Conservation (phyloP, 2,113 vertebrate species). For the Trematocara macrostoma region DNA sequence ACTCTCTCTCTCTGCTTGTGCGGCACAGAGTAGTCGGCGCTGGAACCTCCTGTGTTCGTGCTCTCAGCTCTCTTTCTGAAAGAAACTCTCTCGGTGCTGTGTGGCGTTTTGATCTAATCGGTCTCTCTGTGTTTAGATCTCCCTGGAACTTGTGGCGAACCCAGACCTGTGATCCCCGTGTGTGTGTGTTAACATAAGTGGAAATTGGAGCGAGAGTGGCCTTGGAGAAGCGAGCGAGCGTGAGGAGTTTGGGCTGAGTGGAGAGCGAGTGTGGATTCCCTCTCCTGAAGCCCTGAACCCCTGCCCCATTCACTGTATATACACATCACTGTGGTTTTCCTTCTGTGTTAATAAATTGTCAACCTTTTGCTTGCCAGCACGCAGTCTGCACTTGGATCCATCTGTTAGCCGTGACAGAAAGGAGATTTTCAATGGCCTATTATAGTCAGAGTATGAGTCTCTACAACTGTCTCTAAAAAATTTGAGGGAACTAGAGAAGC, state of each 20-base stretch:
- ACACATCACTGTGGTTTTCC: neutral
- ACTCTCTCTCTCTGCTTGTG: too few relatives aligned
- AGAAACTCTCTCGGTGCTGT: too few relatives aligned
- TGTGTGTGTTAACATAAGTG: too few relatives aligned
- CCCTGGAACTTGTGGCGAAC: too few relatives aligned
- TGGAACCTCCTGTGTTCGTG: too few relatives aligned
- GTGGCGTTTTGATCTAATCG: too few relatives aligned
- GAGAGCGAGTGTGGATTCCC: neutral
- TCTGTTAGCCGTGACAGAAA: neutral
- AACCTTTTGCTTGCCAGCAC: neutral
- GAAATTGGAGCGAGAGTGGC: too few relatives aligned
- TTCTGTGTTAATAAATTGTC: neutral
- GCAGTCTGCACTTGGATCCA: rapidly evolving
- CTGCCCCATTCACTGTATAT: neutral
- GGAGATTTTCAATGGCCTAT: neutral
- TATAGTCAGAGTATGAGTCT: neutral
- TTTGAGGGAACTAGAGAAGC: neutral
- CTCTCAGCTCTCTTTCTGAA: too few relatives aligned
- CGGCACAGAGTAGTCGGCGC: too few relatives aligned
- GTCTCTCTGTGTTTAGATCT: too few relatives aligned
- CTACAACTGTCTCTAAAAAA: neutral
- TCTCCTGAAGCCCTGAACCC: neutral
- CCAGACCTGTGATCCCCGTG: too few relatives aligned
- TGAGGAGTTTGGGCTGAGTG: neutral
- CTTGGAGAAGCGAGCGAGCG: too few relatives aligned